Percentiles rank a stretch among this genome's conserved stretches.
phyloP scores from a whole-genome alignment of 1,140 invertebrate species.

The Apis florea region DNA sequence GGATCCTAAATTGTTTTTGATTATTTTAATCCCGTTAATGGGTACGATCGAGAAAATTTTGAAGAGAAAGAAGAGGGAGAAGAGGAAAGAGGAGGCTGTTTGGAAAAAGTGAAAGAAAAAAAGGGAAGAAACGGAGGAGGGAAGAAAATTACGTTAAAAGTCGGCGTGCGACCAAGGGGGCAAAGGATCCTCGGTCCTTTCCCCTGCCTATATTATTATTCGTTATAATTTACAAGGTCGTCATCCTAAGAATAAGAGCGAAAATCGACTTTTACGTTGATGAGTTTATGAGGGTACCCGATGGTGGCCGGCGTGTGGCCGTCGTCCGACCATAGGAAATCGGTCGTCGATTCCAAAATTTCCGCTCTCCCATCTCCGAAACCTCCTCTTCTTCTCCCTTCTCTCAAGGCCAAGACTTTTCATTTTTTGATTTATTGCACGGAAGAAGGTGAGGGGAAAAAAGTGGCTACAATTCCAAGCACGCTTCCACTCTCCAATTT shows the following conservation, averaged over 20 bases:
- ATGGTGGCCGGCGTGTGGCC: constrained; percentile 72
- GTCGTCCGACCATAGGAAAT: constrained; percentile 70
- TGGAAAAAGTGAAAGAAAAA: neutral
- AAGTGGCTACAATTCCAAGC: neutral
- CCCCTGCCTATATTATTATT: constrained; percentile 30
- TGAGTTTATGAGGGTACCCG: constrained; percentile 67
- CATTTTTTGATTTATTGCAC: constrained; percentile 27
- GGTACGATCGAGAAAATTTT: no score
- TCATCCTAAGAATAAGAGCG: constrained; percentile 39
- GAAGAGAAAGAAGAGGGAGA: no score
- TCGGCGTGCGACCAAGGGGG: neutral
- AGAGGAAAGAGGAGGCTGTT: neutral
- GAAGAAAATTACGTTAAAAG: constrained; percentile 12
- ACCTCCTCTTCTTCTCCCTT: neutral
- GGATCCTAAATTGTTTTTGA: no score
- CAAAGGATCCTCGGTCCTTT: constrained; percentile 40
- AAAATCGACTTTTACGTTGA: constrained; percentile 68
- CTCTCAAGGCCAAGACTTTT: constrained; percentile 8
- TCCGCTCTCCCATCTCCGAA: neutral
- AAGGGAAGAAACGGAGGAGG: neutral
- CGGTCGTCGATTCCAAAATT: constrained; percentile 47
- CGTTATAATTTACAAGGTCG: constrained; percentile 65
- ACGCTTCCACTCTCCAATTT: neutral
- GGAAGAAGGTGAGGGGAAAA: neutral
- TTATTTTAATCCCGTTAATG: no score